A percentile compares a stretch with the other conserved stretches of the same genome.
These are phyloP conservation scores for Hirtodrosophila duncani DNA, from an alignment of 2,888 invertebrate species.

Conservation along the genomic window DNA sequence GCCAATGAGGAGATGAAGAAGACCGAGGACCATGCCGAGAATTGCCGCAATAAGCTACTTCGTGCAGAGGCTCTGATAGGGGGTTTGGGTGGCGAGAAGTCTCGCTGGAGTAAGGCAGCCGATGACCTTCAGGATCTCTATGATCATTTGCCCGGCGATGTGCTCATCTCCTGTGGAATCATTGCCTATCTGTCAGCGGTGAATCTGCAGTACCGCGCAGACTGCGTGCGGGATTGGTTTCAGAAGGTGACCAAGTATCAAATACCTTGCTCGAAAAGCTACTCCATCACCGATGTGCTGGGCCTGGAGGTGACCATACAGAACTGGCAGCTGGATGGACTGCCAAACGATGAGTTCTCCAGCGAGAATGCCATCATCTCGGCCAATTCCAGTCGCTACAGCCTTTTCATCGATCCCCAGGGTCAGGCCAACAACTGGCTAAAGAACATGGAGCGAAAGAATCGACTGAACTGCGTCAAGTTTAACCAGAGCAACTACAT, in stretches of 20 bases:
- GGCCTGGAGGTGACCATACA: conserved; percentile 88
- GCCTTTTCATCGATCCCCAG: conserved; percentile 94
- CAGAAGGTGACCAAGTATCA: conserved; percentile 82
- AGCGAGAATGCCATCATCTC: conserved; percentile 93
- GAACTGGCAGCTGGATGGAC: conserved; percentile 90
- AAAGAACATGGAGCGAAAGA: conserved; percentile 86
- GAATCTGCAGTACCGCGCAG: conserved; percentile 83
- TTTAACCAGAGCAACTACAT: conserved; percentile 77
- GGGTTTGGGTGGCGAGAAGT: conserved; percentile 92
- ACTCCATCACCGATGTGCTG: conserved; percentile 85
- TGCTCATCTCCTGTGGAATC: conserved; percentile 91
- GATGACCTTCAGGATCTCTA: conserved; percentile 85
- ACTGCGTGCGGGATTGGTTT: conserved; percentile 85
- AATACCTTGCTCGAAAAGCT: conserved; percentile 88
- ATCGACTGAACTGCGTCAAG: conserved; percentile 75
- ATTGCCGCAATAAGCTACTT: conserved; percentile 89
- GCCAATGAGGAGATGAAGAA: conserved; percentile 89
- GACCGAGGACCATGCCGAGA: conserved; percentile 87
- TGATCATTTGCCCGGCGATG: conserved; percentile 92
- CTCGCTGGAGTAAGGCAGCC: conserved; percentile 89
- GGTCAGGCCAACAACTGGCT: conserved; percentile 96
- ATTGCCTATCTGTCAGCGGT: conserved; percentile 94
- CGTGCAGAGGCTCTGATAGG: conserved; percentile 93
- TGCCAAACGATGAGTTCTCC: conserved; percentile 90
- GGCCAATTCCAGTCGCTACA: conserved; percentile 90